Conservation (phyloP, 1,140 invertebrate genomes). For the Neocloeon triangulifer region DNA sequence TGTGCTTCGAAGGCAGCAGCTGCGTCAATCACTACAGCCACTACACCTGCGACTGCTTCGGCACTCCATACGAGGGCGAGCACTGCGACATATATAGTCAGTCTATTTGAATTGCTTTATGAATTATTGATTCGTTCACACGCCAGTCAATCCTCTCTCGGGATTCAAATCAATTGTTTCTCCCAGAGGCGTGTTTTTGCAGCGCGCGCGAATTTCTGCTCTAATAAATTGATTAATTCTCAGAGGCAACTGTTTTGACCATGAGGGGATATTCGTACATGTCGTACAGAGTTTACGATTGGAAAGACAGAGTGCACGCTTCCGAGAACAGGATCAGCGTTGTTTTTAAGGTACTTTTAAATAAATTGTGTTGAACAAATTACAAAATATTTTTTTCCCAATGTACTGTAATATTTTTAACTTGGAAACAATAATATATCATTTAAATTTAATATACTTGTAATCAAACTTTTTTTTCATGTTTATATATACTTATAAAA, state of each 20-base stretch:
- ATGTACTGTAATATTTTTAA: no score
- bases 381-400: no score
- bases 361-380: no score
- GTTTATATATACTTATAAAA: no score
- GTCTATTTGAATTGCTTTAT: no score
- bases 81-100: conserved; percentile 75
- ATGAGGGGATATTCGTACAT: conserved; percentile 77
- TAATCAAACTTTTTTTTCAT: no score
- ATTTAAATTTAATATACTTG: no score
- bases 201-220: no score
- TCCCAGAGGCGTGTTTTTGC: no score
- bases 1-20: conserved; percentile 57
- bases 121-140: no score
- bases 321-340: conserved; percentile 67
- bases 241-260: conserved; percentile 69
- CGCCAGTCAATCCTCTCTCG: no score
- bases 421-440: no score
- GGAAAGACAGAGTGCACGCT: conserved; percentile 74
- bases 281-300: conserved; percentile 77
- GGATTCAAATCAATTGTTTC: conserved; percentile 2
- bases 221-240: conserved; percentile 7
- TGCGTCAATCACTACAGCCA: conserved; percentile 78
- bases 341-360: conserved; percentile 51
- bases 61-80: conserved; percentile 71
- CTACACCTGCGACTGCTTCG: conserved; percentile 74